A percentile compares a stretch with the other conserved stretches of the same genome.
Evolutionary conservation across 2,888 invertebrate genomes (phyloP).

Genomic region (Colletes collaris): DNA sequence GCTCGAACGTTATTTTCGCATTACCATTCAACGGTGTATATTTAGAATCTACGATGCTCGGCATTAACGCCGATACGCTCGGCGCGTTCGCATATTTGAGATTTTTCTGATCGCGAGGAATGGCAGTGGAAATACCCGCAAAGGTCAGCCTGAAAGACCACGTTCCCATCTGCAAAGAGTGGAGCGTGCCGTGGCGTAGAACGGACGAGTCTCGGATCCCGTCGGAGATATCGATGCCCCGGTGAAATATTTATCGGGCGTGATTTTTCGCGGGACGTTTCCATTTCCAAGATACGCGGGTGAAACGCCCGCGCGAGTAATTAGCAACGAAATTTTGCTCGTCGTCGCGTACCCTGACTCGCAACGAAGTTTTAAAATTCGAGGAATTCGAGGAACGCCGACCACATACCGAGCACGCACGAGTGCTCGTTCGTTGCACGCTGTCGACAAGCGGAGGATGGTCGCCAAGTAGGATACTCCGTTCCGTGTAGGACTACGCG

Average conservation of each 20-base stretch:
- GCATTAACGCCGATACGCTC: conserved; percentile 43
- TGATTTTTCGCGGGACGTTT: conserved; percentile 2
- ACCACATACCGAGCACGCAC: too few relatives aligned
- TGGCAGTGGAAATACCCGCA: conserved; percentile 45
- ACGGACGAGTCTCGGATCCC: conserved; percentile 9
- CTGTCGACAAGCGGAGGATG: too few relatives aligned
- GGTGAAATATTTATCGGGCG: conserved; percentile 29
- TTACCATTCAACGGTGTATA: conserved; percentile 31
- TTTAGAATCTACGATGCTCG: conserved; percentile 33
- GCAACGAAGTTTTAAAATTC: too few relatives aligned
- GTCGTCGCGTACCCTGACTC: too few relatives aligned
- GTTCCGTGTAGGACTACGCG: too few relatives aligned
- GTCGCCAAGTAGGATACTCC: too few relatives aligned
- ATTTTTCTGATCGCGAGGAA: conserved; percentile 51
- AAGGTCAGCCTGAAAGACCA: conserved; percentile 47
- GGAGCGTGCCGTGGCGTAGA: conserved; percentile 23
- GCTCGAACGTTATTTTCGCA: conserved; percentile 39
- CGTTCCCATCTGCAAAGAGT: conserved; percentile 33
- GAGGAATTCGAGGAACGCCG: too few relatives aligned
- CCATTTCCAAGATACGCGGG: too few relatives aligned
- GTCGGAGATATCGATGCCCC: conserved; percentile 8
- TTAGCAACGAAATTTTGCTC: too few relatives aligned
- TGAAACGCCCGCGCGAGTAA: too few relatives aligned
- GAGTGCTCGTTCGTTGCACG: too few relatives aligned
- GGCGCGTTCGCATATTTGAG: conserved; percentile 51